Base-by-base conservation (phyloP, 2,888 invertebrate genomes). In the Gymnoscelis rufifasciata region DNA sequence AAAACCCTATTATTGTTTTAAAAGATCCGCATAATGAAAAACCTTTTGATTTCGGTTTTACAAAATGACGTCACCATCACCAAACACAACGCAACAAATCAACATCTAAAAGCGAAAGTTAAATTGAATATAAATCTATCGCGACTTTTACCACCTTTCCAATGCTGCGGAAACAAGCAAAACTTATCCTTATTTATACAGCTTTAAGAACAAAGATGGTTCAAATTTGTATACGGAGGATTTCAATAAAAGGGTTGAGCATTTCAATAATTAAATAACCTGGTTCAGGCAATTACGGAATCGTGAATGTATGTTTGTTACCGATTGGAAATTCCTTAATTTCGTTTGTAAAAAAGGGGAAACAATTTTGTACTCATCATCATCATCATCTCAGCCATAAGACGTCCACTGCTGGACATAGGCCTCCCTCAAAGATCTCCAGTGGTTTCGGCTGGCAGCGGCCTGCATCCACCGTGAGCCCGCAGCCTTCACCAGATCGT, bases 241-340 rank as follows among this genome's bases (percentile, higher is more conserved):
- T 44, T 66, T 58, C 51, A 56, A 56, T 60, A 53, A 52, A 65
- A 65, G 62, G 62, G 60, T 60, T 56, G 51, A 56, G 61, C 67
- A 62, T 70, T 71, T 71, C 67, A 70, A 74, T 71, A 72, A 70
- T 73, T 70, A 71, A 71, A 71, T 62, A 67, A 64, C 54, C 51
- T 40, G 60, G 56, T 66, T 62, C 57, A 53, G 59, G 66, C 68
- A 72, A 73, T 73, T 74, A 74, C 56, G 64, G 49, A 57, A 53
- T 59, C 54, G 56, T 30, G 42, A 47, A 54, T 52, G 52, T 54
- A 56, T 59, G 61, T 66, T 44, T 42, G 44, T 61, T 48, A 54
- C 44, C 41, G 47, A 61, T 60, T 55, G 56, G 43, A 54, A 59
- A 46, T 59, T 50, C 50, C 42, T 35, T 45, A 51, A 51, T 48